phyloP scores from a whole-genome alignment of 2,797 vertebrate species.

The Miichthys miiuy region DNA sequence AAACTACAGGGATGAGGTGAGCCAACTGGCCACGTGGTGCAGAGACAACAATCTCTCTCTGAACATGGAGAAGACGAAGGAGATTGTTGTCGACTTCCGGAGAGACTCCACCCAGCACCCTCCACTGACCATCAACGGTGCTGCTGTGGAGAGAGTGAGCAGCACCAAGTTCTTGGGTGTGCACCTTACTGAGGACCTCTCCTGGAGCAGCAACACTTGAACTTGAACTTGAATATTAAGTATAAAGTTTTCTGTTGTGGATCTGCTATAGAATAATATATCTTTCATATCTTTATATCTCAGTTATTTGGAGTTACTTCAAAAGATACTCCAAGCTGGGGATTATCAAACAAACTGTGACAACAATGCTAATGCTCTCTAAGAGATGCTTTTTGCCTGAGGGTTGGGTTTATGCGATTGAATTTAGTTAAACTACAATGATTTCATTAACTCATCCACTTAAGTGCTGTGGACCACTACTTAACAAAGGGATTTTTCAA shows the following conservation, averaged over 20 bases:
- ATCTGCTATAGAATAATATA: conserved; percentile 25
- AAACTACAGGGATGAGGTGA: no score
- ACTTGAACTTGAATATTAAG: conserved; percentile 4
- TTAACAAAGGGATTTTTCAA: neutral
- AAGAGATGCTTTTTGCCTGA: neutral
- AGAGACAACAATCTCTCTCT: no score
- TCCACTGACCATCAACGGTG: no score
- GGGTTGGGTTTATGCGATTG: conserved; percentile 13
- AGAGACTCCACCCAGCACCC: no score
- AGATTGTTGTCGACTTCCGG: no score
- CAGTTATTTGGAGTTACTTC: conserved; percentile 49
- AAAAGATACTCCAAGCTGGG: conserved; percentile 28
- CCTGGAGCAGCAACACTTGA: no score
- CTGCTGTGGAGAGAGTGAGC: no score
- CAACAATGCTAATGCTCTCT: conserved; percentile 26
- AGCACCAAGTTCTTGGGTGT: no score
- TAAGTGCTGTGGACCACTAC: neutral
- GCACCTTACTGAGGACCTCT: no score
- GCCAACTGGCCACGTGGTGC: no score
- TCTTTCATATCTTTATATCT: conserved; percentile 15
- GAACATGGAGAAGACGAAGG: no score
- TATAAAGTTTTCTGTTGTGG: conserved; percentile 23
- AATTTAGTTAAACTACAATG: conserved; percentile 14
- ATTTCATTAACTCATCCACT: conserved; percentile 17
- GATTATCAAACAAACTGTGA: conserved; percentile 45